A percentile compares a stretch with the other conserved stretches of the same genome.
These are phyloP conservation scores for Hypomesus transpacificus DNA, from an alignment of 2,113 vertebrate genomes.

Conservation along the genomic window DNA sequence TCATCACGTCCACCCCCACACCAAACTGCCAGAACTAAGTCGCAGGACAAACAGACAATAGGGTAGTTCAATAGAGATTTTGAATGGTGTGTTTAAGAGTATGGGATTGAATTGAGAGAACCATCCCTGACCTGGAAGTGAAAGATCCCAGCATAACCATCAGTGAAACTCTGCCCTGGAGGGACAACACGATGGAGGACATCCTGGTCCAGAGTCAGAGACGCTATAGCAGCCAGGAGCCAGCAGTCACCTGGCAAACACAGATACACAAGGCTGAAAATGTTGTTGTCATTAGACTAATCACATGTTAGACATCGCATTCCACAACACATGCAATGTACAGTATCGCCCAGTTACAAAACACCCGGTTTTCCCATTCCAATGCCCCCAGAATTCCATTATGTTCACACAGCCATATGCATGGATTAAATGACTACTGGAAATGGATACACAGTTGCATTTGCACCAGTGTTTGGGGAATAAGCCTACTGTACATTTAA, in stretches of 20 bases:
- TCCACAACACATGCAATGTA: background rate
- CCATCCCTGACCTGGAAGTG: slow-evolving; percentile 81
- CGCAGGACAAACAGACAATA: too few species aligned
- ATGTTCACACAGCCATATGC: too few species aligned
- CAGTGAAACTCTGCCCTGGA: slow-evolving; percentile 76
- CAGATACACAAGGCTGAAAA: background rate
- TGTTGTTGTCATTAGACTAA: background rate
- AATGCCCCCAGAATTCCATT: too few species aligned
- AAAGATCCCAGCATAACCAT: slow-evolving; percentile 84
- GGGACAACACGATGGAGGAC: slow-evolving; percentile 78
- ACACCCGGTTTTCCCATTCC: too few species aligned
- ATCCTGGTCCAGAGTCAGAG: slow-evolving; percentile 82
- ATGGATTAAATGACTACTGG: too few species aligned
- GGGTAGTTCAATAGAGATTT: too few species aligned
- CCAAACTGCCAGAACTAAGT: slow-evolving; percentile 77
- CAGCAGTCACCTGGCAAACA: slow-evolving; percentile 83
- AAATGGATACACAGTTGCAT: too few species aligned
- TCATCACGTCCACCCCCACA: slow-evolving; percentile 74
- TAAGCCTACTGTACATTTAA: too few species aligned
- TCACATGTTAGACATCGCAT: background rate
- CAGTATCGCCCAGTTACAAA: background rate
- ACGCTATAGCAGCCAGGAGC: slow-evolving; percentile 87
- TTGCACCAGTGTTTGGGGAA: too few species aligned
- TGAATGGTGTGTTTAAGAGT: background rate
- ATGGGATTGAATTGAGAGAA: background rate